Base-by-base conservation (phyloP, 2,888 invertebrate species). In the Trilocha varians region DNA sequence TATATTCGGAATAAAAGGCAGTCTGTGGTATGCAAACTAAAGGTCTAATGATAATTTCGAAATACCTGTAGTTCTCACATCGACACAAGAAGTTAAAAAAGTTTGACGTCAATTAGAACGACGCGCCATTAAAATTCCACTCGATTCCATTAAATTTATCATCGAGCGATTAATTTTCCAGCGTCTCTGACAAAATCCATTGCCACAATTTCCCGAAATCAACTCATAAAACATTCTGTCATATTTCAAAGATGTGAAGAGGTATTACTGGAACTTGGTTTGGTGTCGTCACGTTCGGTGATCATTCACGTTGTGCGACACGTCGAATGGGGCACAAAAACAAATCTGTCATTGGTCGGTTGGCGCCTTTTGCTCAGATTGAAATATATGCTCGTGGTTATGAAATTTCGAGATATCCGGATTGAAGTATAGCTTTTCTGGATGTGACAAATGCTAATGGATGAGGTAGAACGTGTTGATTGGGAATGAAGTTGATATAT, bases 221-320 rank as follows among this genome's bases (percentile, higher is more conserved):
- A 51, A 48, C 46, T 47, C 45, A 44, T 46, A 51, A 50, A 59
- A 50, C 41, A 40, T 49, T 42, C 39, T 49, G 53, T 59, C 48
- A 57, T 59, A 56, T 56, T 52, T 59, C 40, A 36, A 44, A 46
- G 48, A 47, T 45, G 46, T 47, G 39, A 51, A 43, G 47, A 58
- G 52, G 56, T 59, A 60, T 62, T 47, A 48, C 53, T 46, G 33
- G 45, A 51, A 51, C 45, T 25, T 11, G 25, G 45, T 48, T 42
- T 46, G 47, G 46, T 57, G 50, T 53, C 51, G 62, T 62, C 66
- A 65, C 64, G 65, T 65, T 43, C 58, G 38, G 39, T 32, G 51
- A 52, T 54, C 60, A 62, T 65, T 62, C 59, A 66, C 52, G 48
- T 42, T 47, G 46, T 52, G 47, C 60, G 65, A 63, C 59, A 58